Percentiles rank a stretch among this genome's conserved stretches.
Conservation (phyloP, 2,797 vertebrate genomes). For the Anniella stebbinsi region DNA sequence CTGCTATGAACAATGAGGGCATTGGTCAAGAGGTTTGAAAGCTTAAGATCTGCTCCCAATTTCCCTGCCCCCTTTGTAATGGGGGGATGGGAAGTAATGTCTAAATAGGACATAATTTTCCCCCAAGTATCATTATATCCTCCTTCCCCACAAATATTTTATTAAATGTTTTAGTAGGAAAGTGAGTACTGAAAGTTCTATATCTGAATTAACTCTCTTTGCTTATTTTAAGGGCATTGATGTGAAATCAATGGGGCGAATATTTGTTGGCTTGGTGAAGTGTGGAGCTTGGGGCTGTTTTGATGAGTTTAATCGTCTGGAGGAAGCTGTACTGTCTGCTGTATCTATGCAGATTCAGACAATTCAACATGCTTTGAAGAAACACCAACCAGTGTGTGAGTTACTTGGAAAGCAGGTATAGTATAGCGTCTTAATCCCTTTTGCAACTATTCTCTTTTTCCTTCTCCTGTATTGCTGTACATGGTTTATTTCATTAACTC, state of each 20-base stretch:
- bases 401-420: slow-evolving; percentile 93
- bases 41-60: neutral
- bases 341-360: slow-evolving; percentile 99
- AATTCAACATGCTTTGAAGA: slow-evolving; percentile 95
- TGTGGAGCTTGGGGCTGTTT: slow-evolving; percentile 99
- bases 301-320: slow-evolving; percentile 97
- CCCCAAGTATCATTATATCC: neutral
- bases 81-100: neutral
- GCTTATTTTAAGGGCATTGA: slow-evolving; percentile 90
- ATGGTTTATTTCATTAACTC: neutral
- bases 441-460: slow-evolving; percentile 1
- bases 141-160: neutral
- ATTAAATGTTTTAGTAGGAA: neutral
- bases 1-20: neutral
- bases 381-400: slow-evolving; percentile 88
- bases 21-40: neutral
- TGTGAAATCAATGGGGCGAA: slow-evolving; percentile 98
- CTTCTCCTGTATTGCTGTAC: neutral
- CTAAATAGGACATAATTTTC: neutral
- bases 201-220: slow-evolving; percentile 17
- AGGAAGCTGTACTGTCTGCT: slow-evolving; percentile 96
- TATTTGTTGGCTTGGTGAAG: slow-evolving; percentile 97
- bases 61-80: too few relatives aligned
- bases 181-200: neutral
- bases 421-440: neutral